Evolutionary conservation across 2,797 vertebrate genomes (phyloP).

Genomic region (Molossus alvarezi): DNA sequence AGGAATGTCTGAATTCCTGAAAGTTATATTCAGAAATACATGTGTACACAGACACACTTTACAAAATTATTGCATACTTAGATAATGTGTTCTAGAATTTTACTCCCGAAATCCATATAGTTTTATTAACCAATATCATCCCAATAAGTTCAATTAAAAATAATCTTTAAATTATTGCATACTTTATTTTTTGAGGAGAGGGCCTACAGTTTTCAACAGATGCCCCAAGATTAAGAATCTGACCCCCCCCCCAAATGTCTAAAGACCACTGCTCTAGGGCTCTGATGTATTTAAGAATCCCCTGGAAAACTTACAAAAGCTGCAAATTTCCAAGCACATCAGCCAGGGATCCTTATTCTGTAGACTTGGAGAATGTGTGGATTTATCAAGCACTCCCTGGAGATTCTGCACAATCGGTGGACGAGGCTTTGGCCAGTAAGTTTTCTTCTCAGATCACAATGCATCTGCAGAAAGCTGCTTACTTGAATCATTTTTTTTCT

Average conservation of each 20-base stretch:
- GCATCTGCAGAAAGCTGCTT: conserved; percentile 47
- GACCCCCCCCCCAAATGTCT: background rate
- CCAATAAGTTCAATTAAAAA: background rate
- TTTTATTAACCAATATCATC: background rate
- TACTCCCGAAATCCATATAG: background rate
- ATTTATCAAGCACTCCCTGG: conserved; percentile 22
- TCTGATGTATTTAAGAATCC: conserved; percentile 58
- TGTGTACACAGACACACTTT: background rate
- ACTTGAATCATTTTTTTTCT: background rate
- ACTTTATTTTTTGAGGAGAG: conserved; percentile 26
- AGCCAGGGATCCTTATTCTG: background rate
- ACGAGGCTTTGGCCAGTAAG: background rate
- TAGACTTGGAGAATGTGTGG: background rate
- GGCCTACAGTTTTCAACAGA: background rate
- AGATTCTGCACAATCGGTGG: conserved; percentile 42
- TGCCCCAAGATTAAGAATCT: background rate
- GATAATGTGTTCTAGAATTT: background rate
- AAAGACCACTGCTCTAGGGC: conserved; percentile 19
- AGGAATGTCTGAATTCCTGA: conserved; percentile 36
- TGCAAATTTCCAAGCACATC: background rate
- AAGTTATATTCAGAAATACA: conserved; percentile 53
- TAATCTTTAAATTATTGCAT: background rate
- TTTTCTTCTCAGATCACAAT: conserved; percentile 17
- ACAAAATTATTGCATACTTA: background rate
- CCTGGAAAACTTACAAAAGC: conserved; percentile 1